phyloP scores from a whole-genome alignment of 2,888 invertebrate genomes.

The Eumacrocentrus americanus region DNA sequence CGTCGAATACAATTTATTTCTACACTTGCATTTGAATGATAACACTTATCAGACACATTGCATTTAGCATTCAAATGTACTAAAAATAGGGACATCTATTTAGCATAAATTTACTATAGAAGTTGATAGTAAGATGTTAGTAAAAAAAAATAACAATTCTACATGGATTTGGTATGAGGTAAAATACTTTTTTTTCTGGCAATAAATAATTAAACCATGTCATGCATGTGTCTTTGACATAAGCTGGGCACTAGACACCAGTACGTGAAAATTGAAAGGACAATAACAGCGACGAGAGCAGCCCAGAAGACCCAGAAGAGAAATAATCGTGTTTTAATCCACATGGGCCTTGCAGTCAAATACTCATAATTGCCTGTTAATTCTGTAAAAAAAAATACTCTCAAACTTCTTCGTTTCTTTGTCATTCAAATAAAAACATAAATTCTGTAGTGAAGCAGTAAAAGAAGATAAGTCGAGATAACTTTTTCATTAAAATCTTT shows the following conservation, averaged over 20 bases:
- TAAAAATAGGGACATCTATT: too few species aligned
- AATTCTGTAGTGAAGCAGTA: too few species aligned
- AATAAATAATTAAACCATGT: constrained; percentile 18
- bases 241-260: constrained; percentile 36
- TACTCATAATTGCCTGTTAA: constrained; percentile 42
- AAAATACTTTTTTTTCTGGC: constrained; percentile 11
- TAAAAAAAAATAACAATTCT: background rate
- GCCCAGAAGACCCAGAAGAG: constrained; percentile 52
- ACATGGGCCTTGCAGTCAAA: constrained; percentile 42
- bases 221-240: constrained; percentile 26
- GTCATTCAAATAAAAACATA: too few species aligned
- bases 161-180: too few species aligned
- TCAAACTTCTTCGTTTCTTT: too few species aligned
- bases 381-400: constrained; percentile 33
- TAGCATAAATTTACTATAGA: background rate
- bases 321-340: constrained; percentile 47
- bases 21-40: too few species aligned
- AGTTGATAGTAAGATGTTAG: background rate
- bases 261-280: constrained; percentile 42
- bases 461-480: too few species aligned
- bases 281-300: constrained; percentile 40
- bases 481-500: too few species aligned
- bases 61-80: too few species aligned
- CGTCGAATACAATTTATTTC: too few species aligned
- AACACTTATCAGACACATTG: too few species aligned